A percentile compares a stretch with the other conserved stretches of the same genome.
These are phyloP conservation scores for Drosophila mulleri DNA, from an alignment of 2,888 invertebrate genomes.

Conservation along the genomic window DNA sequence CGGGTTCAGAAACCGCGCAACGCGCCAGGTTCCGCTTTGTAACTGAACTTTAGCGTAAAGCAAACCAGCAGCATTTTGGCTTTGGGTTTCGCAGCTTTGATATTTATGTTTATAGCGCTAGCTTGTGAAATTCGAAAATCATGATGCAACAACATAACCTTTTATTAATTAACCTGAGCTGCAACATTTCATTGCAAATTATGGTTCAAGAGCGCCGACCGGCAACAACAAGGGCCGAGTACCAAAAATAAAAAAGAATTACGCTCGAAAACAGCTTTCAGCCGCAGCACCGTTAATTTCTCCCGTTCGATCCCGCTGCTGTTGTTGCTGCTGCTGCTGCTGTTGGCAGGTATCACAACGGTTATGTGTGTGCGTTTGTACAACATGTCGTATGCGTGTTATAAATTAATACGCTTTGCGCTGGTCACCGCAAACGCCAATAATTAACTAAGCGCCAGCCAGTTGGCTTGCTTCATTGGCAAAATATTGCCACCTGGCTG, in stretches of 20 bases:
- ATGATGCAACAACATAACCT: neutral
- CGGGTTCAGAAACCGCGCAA: neutral
- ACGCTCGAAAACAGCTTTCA: conserved; percentile 14
- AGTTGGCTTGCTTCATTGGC: conserved; percentile 24
- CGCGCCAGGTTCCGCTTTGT: too few relatives aligned
- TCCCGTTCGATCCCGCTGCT: neutral
- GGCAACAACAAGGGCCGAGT: conserved; percentile 9
- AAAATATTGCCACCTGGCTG: conserved; percentile 12
- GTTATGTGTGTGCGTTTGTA: conserved; percentile 26
- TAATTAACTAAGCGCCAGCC: conserved; percentile 68
- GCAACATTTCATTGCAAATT: conserved; percentile 25
- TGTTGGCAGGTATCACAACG: conserved; percentile 42
- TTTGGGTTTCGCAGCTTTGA: neutral
- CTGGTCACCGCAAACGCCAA: conserved; percentile 51
- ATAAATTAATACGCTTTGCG: conserved; percentile 68
- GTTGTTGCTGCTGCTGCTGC: conserved; percentile 16
- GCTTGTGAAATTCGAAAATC: neutral
- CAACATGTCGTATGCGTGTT: conserved; percentile 44
- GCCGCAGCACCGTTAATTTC: conserved; percentile 28
- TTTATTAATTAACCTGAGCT: conserved; percentile 12
- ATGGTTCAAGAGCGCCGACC: conserved; percentile 2
- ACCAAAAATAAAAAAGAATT: conserved; percentile 14
- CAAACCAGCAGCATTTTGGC: neutral
- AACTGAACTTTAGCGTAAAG: neutral
- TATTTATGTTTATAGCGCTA: neutral